Base-by-base conservation (phyloP, 2,888 invertebrate species). In the Ctena decussata region DNA sequence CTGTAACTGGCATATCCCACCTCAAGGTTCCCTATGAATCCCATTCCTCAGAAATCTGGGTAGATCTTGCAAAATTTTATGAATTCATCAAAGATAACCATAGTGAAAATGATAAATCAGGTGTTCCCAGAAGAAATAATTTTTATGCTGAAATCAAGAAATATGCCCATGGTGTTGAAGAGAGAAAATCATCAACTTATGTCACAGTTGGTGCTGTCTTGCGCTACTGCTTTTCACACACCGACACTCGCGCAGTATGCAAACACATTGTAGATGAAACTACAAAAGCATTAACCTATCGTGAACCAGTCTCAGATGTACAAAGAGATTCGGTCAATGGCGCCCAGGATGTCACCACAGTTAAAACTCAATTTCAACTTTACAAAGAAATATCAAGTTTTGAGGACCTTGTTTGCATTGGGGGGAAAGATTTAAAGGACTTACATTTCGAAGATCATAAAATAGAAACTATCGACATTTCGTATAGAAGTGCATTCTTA, bases 11-110 rank as follows among this genome's bases (percentile, higher is more conserved):
- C 1, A 65, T 65, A 65, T 65, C 65, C 65, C 35, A 32, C 65
- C 65, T 65, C 21, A 65, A 65, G 15, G 65, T 65, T 32, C 65
- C 32, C 3, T 65, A 65, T 65, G 65, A 35, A 35, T 35, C 65
- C 18, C 65, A 35, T 65, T 65, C 65, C 65, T 65, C 65, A 18
- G 65, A 65, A 65, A 65, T 65, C 35, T 65, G 32, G 65, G 35
- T 65, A 35, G 35, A 65, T 57, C 57, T 32, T 32, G 32, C 65
- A 18, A 35, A 65, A 35, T 65, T 65, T 65, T 65, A 65, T 21
- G 35, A 65, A 3, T 60, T 60, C 35, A 65, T 65, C 18, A 65
- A 65, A 65, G 12, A 65, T 35, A 32, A 65, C 15, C 65, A 65
- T 65, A 35, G 2, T 32, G 65, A 65, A 35, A 35, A 32, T 65